A percentile compares a stretch with the other conserved stretches of the same genome.
Conservation (phyloP, 2,888 invertebrate genomes). For the Chrysina gloriosa region DNA sequence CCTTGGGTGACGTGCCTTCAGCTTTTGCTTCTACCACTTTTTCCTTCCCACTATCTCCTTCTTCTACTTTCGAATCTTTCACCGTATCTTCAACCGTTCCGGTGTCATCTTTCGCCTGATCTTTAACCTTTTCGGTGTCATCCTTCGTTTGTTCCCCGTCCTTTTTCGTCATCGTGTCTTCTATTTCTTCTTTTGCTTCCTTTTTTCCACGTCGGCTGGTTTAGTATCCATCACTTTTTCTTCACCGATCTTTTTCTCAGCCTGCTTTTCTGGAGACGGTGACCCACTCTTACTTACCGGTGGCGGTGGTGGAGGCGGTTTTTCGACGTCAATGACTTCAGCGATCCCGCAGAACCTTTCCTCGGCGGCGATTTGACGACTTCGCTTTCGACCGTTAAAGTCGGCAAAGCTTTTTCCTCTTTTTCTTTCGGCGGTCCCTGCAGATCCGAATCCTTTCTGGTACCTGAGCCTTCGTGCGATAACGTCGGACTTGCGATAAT, state of each 20-base stretch:
- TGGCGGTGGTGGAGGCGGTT: conserved; percentile 24
- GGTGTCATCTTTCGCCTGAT: conserved; percentile 3
- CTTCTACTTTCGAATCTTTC: not conserved
- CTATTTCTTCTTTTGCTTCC: not conserved
- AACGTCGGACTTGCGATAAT: conserved; percentile 34
- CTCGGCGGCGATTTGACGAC: conserved; percentile 1
- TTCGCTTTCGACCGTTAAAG: not conserved
- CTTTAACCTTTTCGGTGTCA: not conserved
- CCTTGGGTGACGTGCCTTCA: no score
- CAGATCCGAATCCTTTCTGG: not conserved
- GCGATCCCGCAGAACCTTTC: conserved; percentile 10
- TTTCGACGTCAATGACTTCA: conserved; percentile 7
- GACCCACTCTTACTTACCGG: not conserved
- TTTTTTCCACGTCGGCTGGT: no score
- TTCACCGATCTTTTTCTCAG: conserved; percentile 15
- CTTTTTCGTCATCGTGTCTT: conserved; percentile 1
- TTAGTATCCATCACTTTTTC: no score
- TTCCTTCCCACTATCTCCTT: not conserved
- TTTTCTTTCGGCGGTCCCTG: not conserved
- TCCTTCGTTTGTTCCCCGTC: not conserved
- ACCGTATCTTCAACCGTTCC: not conserved
- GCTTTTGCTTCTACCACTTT: no score
- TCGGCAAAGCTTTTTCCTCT: not conserved
- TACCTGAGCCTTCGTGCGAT: conserved; percentile 1
- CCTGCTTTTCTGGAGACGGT: conserved; percentile 5